Evolutionary conservation across 53 echinoderm and acorn worm genomes (phyloP), one percentile per base, ranked within the genome.

Genomic region (Hippasteria phrygiana): DNA sequence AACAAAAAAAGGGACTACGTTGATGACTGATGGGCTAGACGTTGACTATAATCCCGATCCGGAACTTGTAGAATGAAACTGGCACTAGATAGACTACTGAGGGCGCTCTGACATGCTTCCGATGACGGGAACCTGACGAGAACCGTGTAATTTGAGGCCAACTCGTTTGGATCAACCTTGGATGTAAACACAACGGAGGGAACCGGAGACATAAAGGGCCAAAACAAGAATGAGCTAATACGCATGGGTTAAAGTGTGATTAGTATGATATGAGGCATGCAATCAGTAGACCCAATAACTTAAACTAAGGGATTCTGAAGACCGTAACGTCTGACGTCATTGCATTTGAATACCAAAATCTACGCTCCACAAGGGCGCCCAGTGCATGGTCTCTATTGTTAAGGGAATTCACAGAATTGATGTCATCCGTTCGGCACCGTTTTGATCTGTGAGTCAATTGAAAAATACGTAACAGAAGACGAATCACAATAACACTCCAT

Each of bases 51-150:
- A 74, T 96, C 93, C 24, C 92, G 84, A 43, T 89, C 92, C 1
- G 94, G 96, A 72, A 87, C 81, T 83, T 93, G 96, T 14, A 94
- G 93, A 28, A 87, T 77, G 56, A 83, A 94, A 55, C 72, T 93
- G 62, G 96, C 87, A 83, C 91, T 90, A 90, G 92, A 64, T 37
- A 93, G 88, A 87, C 92, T 93, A 77, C 39, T 71, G 33, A 95
- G 92, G 62, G 93, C 97, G 38, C 75, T 88, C 63, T 95, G 95
- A 39, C 95, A 91, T 17, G 79, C 80, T 51, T 97, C 97, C 17
- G 92, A 42, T 42, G 59, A 73, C 11, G 90, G 93, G 87, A 95
- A 95, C 55, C 88, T 59, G 36, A 94, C 88, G 36, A 95, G 92
- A 39, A 97, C 89, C 5, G 88, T 91, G 74, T 95, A 97, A 87